Conservation (phyloP, 2,797 vertebrate species). For the Acanthurus tractus region DNA sequence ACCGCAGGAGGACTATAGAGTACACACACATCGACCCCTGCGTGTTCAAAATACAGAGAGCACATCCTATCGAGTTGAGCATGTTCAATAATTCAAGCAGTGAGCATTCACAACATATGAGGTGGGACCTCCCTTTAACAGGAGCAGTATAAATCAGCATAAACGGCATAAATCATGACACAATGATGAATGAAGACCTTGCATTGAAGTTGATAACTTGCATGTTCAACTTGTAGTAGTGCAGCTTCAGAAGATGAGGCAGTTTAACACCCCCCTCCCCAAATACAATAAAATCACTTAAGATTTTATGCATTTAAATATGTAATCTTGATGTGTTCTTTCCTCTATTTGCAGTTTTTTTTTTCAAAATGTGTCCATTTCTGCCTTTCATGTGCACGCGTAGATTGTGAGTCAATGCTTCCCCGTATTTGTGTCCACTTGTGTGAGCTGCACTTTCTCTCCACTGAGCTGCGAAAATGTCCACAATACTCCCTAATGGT, state of each 20-base stretch:
- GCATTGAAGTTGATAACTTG: constrained; percentile 3
- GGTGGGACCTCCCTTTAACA: constrained; percentile 21
- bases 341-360: too few relatives aligned
- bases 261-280: not conserved
- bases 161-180: constrained; percentile 16
- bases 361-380: constrained; percentile 7
- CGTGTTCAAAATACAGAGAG: constrained; percentile 26
- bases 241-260: constrained; percentile 2
- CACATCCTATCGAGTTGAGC: constrained; percentile 30
- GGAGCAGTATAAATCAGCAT: not conserved
- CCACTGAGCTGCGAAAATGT: constrained; percentile 69
- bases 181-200: constrained; percentile 23
- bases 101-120: constrained; percentile 38
- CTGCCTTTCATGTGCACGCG: constrained; percentile 15
- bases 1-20: constrained; percentile 41
- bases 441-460: constrained; percentile 55
- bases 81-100: constrained; percentile 57
- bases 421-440: constrained; percentile 51
- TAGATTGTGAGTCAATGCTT: constrained; percentile 28
- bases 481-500: constrained; percentile 50
- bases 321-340: not conserved
- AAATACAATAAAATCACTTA: not conserved
- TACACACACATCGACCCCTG: constrained; percentile 38
- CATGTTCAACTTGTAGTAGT: constrained; percentile 19
- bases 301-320: not conserved